These are phyloP conservation scores for Didymodactylos carnosus DNA, from an alignment of 2,888 invertebrate genomes.

Conservation along the genomic window DNA sequence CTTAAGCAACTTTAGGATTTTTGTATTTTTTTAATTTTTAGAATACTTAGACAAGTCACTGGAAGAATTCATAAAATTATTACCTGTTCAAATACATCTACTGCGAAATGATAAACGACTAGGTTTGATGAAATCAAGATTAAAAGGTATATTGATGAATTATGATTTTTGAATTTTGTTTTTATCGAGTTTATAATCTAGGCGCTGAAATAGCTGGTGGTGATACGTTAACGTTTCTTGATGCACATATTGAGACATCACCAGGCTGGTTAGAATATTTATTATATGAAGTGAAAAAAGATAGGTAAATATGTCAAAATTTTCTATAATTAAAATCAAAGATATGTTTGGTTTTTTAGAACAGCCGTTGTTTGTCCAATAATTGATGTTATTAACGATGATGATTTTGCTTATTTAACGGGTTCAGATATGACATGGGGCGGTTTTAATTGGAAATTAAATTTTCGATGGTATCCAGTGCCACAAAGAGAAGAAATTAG, in stretches of 20 bases:
- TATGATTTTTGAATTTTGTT: no score
- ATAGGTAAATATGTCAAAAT: slow-evolving; percentile 40
- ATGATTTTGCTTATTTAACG: slow-evolving; percentile 86
- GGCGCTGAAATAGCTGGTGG: slow-evolving; percentile 40
- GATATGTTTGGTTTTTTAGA: slow-evolving; percentile 32
- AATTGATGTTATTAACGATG: slow-evolving; percentile 94
- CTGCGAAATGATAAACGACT: slow-evolving; percentile 75
- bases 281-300: slow-evolving; percentile 66
- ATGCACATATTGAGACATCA: slow-evolving; percentile 92
- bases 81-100: slow-evolving; percentile 65
- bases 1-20: background rate
- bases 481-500: slow-evolving; percentile 88
- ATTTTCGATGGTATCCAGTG: slow-evolving; percentile 96
- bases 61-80: slow-evolving; percentile 63
- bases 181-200: slow-evolving; percentile 13
- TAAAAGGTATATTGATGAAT: slow-evolving; percentile 47
- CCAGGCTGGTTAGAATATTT: slow-evolving; percentile 97
- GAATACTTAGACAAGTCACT: slow-evolving; percentile 59
- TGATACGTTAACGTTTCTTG: slow-evolving; percentile 76
- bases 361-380: slow-evolving; percentile 89
- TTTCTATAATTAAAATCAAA: background rate
- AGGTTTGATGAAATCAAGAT: slow-evolving; percentile 77
- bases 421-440: slow-evolving; percentile 98
- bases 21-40: background rate
- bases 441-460: slow-evolving; percentile 97